Evolutionary conservation across 2,113 vertebrate genomes (phyloP).

Genomic region (Phocoena phocoena): DNA sequence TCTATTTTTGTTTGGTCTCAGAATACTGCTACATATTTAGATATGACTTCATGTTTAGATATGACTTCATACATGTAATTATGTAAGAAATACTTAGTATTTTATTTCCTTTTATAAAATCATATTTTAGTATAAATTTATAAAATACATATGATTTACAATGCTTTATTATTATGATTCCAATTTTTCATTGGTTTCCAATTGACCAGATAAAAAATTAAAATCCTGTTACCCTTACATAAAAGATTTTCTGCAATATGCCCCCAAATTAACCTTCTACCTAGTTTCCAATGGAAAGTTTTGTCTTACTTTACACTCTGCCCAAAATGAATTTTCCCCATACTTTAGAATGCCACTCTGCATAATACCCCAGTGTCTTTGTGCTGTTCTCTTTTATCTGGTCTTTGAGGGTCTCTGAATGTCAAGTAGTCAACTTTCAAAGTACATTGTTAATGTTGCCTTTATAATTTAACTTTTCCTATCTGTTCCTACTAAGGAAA

Average conservation of each 20-base stretch:
- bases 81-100: not conserved
- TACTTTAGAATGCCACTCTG: not conserved
- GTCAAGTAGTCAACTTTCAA: not conserved
- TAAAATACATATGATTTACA: not conserved
- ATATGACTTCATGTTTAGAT: not conserved
- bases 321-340: not conserved
- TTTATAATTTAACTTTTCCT: not conserved
- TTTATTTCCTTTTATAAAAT: not conserved
- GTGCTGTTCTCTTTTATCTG: not conserved
- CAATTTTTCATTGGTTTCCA: not conserved
- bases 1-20: not conserved
- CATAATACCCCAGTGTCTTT: not conserved
- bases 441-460: not conserved
- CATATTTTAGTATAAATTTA: not conserved
- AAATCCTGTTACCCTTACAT: not conserved
- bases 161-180: not conserved
- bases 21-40: not conserved
- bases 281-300: not conserved
- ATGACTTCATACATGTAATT: not conserved
- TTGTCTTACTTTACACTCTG: not conserved
- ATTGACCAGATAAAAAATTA: not conserved
- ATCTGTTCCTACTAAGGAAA: not conserved
- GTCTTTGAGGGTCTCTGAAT: not conserved
- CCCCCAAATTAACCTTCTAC: not conserved
- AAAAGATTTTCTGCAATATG: not conserved